Conservation (phyloP, 2,113 vertebrate species). For the Dryoscopus gambensis region DNA sequence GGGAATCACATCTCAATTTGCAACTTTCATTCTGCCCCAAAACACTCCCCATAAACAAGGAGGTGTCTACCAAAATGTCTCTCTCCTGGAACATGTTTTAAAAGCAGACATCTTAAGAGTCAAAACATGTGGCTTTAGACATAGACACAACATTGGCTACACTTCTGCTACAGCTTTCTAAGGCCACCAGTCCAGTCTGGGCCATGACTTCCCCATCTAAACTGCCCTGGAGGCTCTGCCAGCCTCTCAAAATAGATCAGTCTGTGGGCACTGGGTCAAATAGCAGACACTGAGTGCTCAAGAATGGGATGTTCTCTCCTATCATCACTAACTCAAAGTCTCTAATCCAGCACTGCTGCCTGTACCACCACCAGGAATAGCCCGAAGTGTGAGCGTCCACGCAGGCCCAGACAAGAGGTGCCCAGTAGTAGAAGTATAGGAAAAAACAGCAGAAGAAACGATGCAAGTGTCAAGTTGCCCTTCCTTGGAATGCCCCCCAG, state of each 20-base stretch:
- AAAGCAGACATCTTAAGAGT: background rate
- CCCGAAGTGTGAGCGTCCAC: background rate
- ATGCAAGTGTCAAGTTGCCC: background rate
- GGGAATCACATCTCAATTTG: background rate
- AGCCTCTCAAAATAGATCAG: background rate
- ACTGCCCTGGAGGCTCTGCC: background rate
- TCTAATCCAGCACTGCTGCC: background rate
- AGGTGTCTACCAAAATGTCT: background rate
- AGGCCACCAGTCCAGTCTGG: background rate
- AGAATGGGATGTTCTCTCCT: background rate
- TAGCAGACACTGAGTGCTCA: background rate
- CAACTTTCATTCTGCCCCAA: background rate
- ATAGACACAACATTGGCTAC: background rate
- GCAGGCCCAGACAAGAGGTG: background rate
- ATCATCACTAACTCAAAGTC: background rate
- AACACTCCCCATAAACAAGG: background rate
- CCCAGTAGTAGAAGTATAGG: accelerated
- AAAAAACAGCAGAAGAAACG: background rate
- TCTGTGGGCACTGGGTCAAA: background rate
- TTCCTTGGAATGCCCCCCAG: background rate
- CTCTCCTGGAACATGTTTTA: background rate
- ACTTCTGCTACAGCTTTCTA: background rate
- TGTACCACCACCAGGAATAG: background rate
- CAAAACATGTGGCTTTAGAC: conserved; percentile 8
- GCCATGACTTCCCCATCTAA: background rate